Base-by-base conservation (phyloP, 2,797 vertebrate genomes). In the Rhadinocentrus ornatus region DNA sequence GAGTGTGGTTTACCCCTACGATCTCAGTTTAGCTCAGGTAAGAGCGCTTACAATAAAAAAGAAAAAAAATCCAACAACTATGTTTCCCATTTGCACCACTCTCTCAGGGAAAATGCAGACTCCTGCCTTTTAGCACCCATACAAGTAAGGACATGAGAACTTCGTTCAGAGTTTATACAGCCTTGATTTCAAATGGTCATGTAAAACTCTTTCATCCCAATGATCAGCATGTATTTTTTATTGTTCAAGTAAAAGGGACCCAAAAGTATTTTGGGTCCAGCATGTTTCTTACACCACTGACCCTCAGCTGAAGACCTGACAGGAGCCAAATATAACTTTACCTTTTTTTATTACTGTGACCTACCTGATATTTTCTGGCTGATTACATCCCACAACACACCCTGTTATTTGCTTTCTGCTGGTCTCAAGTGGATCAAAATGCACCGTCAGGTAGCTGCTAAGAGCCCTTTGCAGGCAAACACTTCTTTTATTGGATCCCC, bases 301-400 rank as follows among this genome's bases (percentile, higher is more conserved):
- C 53, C 4, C 6, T 62, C 16, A 54, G 18, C 11, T 50, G 52
- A 53, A 70, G 34, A 52, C 10, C 50, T 37, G 55, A 72, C 10
- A 37, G 53, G 66, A n/a, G 50, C 24, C 16, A 73, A 34, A 80
- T 31, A 57, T 26, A 52, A 35, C 11, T 15, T 46, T 46, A 50
- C 15, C 27, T 57, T 67, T 66, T 64, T 16, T 66, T 60, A 66
- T 63, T 65, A 56, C 35, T 74, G 58, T 70, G 77, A 88, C 77
- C 71, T 62, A 69, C 24, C 32, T 59, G 27, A 83, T 84, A 69
- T 24, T 87, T 83, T 87, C 69, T 22, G 7, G 64, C 53, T 71
- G 73, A 86, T 88, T 85, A 79, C 69, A 62, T 79, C 69, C 66
- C 76, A 73, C 70, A 79, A 55, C 79, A 44, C 70, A 74, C 62